A percentile compares a stretch with the other conserved stretches of the same genome.
phyloP scores from a whole-genome alignment of 2,888 invertebrate genomes.

The Brachylomia viminalis region DNA sequence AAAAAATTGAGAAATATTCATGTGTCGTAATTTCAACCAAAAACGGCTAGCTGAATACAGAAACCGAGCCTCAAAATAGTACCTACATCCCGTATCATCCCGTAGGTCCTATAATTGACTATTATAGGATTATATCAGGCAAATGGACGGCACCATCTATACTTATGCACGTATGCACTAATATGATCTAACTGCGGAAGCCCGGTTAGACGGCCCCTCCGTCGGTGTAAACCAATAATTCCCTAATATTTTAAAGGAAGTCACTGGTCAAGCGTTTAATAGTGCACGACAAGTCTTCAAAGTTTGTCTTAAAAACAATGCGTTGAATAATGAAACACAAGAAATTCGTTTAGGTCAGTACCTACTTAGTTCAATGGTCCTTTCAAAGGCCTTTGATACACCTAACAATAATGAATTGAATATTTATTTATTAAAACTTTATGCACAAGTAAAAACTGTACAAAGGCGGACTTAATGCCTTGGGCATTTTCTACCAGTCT shows the following conservation, averaged over 20 bases:
- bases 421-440: too few species aligned
- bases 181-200: conserved; percentile 24
- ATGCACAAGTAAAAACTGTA: too few species aligned
- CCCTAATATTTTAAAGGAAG: conserved; percentile 15
- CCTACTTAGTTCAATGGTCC: background rate
- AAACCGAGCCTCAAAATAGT: background rate
- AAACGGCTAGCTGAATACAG: background rate
- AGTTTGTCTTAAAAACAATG: background rate
- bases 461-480: too few species aligned
- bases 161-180: conserved; percentile 31
- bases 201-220: background rate
- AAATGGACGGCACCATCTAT: conserved; percentile 26
- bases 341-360: background rate
- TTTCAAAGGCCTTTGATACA: conserved; percentile 3
- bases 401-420: background rate
- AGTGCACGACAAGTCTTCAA: background rate
- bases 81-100: background rate
- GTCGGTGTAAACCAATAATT: conserved; percentile 19
- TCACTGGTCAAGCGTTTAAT: background rate
- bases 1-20: background rate
- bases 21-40: background rate
- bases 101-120: conserved; percentile 36
- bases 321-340: background rate
- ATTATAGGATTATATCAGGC: conserved; percentile 43
- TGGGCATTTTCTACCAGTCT: too few species aligned